Percentiles rank a stretch among this genome's conserved stretches.
Evolutionary conservation across 1,140 invertebrate genomes (phyloP).

Genomic region (Drosophila virilis): DNA sequence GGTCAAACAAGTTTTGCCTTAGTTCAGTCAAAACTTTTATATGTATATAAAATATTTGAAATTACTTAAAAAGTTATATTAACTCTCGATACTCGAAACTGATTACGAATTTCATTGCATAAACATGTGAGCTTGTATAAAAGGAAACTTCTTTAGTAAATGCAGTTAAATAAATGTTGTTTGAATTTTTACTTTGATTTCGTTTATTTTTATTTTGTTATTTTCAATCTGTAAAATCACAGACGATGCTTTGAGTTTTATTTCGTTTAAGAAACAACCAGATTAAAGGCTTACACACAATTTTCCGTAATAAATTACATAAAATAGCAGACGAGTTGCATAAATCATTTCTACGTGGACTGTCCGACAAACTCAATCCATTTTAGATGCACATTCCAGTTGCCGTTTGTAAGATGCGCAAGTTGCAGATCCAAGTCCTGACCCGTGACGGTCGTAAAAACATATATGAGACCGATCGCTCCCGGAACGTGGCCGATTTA

Average conservation of each 20-base stretch:
- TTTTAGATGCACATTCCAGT: slow-evolving; percentile 2
- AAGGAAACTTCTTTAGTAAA: no score
- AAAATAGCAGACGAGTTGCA: slow-evolving; percentile 10
- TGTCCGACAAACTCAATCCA: not conserved
- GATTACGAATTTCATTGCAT: no score
- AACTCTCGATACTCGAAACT: no score
- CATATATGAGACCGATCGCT: slow-evolving; percentile 62
- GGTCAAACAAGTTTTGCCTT: no score
- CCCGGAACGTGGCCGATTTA: slow-evolving; percentile 47
- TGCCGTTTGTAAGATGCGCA: slow-evolving; percentile 33
- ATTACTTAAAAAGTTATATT: no score
- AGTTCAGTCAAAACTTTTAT: no score
- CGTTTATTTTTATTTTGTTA: not conserved
- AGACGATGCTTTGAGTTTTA: slow-evolving; percentile 9
- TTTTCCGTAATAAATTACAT: slow-evolving; percentile 18
- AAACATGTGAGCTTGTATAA: no score
- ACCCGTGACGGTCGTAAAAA: slow-evolving; percentile 61
- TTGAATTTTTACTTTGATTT: not conserved
- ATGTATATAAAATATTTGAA: no score
- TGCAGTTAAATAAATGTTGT: no score
- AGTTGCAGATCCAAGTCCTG: slow-evolving; percentile 54
- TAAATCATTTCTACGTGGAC: not conserved
- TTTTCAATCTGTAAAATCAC: not conserved
- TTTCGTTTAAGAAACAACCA: slow-evolving; percentile 8
- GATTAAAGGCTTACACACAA: slow-evolving; percentile 7